Evolutionary conservation across 2,113 vertebrate species (phyloP).

Genomic region (Rallus limicola): DNA sequence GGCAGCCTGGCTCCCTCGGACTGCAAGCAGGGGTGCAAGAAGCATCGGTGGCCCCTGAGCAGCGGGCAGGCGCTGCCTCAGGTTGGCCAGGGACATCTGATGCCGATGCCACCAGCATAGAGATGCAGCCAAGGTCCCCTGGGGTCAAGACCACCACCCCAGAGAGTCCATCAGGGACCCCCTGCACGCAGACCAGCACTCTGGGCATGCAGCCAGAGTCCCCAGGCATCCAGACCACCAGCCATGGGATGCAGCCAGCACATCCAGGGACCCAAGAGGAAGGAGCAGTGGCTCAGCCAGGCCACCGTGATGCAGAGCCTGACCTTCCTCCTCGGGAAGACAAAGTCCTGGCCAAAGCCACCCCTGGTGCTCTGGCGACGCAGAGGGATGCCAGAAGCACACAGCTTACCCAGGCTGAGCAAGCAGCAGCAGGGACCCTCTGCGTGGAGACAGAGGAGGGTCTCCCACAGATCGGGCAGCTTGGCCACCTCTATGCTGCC

Average conservation of each 20-base stretch:
- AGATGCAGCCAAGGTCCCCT: not conserved
- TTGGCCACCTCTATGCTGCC: slow-evolving; percentile 32
- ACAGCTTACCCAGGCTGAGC: not conserved
- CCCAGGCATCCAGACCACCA: too few relatives aligned
- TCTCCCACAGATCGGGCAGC: slow-evolving; percentile 55
- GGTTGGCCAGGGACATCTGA: not conserved
- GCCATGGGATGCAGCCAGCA: not conserved
- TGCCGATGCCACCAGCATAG: not conserved
- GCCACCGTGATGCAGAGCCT: too few relatives aligned
- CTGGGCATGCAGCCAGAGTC: not conserved
- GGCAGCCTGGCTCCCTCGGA: not conserved
- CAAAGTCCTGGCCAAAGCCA: not conserved
- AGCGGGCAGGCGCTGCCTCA: not conserved
- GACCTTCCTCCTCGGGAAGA: not conserved
- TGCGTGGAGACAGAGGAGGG: slow-evolving; percentile 61
- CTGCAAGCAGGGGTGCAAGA: too few relatives aligned
- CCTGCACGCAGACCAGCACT: too few relatives aligned
- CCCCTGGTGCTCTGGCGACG: not conserved
- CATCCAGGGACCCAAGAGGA: not conserved
- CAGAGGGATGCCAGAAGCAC: not conserved
- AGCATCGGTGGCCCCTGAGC: not conserved
- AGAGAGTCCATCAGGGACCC: not conserved
- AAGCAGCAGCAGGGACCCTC: not conserved
- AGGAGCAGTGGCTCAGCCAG: not conserved
- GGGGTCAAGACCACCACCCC: not conserved